A percentile compares a stretch with the other conserved stretches of the same genome.
These are phyloP conservation scores for Papilio polytes DNA, from an alignment of 1,140 invertebrate genomes.

Conservation along the genomic window DNA sequence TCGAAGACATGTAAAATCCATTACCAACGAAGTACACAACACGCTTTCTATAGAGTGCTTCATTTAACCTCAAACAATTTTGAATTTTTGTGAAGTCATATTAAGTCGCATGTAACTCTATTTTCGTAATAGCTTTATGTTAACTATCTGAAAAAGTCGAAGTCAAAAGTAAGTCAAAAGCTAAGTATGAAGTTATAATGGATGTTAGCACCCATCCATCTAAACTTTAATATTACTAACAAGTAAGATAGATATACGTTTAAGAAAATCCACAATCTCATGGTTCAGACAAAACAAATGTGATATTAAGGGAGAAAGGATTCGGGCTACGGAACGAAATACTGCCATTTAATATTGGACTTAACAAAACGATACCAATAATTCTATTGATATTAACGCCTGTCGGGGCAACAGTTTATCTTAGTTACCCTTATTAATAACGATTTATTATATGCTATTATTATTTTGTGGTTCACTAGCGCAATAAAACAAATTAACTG, in stretches of 20 bases:
- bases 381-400: constrained; percentile 34
- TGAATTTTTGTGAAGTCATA: background rate
- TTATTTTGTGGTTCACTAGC: constrained; percentile 7
- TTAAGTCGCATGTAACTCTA: background rate
- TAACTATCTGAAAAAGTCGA: background rate
- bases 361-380: constrained; percentile 32
- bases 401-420: constrained; percentile 35
- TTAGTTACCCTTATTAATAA: constrained; percentile 39
- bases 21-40: background rate
- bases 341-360: constrained; percentile 13
- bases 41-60: background rate
- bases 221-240: no score
- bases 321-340: background rate
- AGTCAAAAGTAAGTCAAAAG: no score
- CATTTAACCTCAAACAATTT: background rate
- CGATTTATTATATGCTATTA: constrained; percentile 36
- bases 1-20: constrained; percentile 7
- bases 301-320: background rate
- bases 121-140: background rate
- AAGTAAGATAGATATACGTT: background rate
- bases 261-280: constrained; percentile 9
- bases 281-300: background rate
- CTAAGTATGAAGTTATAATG: no score
- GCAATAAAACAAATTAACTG: constrained; percentile 27
- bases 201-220: no score